phyloP scores from a whole-genome alignment of 2,888 invertebrate species.

The Harmothoe impar region DNA sequence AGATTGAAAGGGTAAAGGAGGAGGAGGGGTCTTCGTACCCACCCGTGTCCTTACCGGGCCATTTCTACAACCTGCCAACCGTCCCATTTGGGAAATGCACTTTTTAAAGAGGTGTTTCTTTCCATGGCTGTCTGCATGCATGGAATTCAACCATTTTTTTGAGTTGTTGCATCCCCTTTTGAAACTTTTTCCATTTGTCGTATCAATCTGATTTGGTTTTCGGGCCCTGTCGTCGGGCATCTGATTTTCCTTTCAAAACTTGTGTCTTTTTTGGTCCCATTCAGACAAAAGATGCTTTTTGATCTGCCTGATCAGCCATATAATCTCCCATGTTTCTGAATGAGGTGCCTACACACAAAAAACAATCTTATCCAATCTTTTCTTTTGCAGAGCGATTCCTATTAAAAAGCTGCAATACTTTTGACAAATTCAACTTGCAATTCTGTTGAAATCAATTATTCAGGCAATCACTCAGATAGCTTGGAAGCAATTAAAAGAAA shows the following conservation, averaged over 20 bases:
- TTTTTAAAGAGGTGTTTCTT: background rate
- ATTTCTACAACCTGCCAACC: background rate
- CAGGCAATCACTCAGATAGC: background rate
- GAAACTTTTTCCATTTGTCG: background rate
- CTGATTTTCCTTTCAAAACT: background rate
- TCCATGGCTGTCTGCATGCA: too few relatives aligned
- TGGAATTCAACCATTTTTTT: too few relatives aligned
- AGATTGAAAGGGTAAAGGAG: background rate
- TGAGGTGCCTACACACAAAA: background rate
- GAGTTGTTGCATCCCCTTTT: background rate
- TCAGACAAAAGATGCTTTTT: background rate
- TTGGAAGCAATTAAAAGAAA: background rate
- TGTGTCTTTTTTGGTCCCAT: background rate
- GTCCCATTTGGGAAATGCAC: slow-evolving; percentile 9
- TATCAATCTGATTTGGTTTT: slow-evolving; percentile 45
- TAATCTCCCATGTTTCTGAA: background rate
- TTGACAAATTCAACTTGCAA: slow-evolving; percentile 27
- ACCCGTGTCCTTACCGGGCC: background rate
- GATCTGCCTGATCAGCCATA: slow-evolving; percentile 41
- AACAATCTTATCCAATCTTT: background rate
- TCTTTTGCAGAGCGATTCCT: background rate
- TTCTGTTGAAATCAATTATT: slow-evolving; percentile 20
- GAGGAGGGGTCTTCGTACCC: background rate
- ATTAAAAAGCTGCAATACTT: background rate
- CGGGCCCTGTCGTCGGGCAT: background rate